These are phyloP conservation scores for Blennius ocellaris DNA, from an alignment of 2,113 vertebrate species.

Conservation along the genomic window DNA sequence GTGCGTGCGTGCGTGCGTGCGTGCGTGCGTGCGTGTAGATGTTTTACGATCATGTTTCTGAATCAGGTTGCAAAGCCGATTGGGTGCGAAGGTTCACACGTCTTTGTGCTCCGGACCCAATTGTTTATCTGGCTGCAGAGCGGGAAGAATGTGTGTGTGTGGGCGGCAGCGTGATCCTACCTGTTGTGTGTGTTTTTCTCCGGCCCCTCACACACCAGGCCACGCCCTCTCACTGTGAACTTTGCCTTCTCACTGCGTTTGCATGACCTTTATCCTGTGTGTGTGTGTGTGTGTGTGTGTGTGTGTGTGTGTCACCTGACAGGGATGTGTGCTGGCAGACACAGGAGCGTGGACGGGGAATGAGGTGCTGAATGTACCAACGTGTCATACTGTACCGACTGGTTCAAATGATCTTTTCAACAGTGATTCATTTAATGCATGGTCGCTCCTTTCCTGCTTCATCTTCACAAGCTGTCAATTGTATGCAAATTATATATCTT, in stretches of 20 bases:
- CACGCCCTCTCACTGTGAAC: slow-evolving; percentile 58
- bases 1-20: not conserved
- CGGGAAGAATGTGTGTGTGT: slow-evolving; percentile 61
- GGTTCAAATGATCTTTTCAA: too few relatives aligned
- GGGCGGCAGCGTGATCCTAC: slow-evolving; percentile 66
- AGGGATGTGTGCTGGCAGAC: too few relatives aligned
- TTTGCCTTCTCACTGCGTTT: slow-evolving; percentile 39
- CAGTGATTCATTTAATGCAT: too few relatives aligned
- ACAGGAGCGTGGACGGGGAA: too few relatives aligned
- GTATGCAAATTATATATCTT: too few relatives aligned
- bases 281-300: not conserved
- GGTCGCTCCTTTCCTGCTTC: too few relatives aligned
- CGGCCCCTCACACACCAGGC: slow-evolving; percentile 8
- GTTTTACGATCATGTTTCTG: too few relatives aligned
- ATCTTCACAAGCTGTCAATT: too few relatives aligned
- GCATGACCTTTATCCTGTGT: not conserved
- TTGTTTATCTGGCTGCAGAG: slow-evolving; percentile 55
- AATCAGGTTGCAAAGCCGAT: not conserved
- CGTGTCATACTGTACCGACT: too few relatives aligned
- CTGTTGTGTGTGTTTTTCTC: slow-evolving; percentile 40
- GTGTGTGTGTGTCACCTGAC: not conserved
- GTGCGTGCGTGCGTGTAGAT: not conserved
- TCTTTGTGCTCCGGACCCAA: slow-evolving; percentile 13
- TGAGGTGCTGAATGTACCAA: too few relatives aligned
- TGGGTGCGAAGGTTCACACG: not conserved